phyloP scores from a whole-genome alignment of 2,797 vertebrate genomes.

The Sphenodon punctatus region DNA sequence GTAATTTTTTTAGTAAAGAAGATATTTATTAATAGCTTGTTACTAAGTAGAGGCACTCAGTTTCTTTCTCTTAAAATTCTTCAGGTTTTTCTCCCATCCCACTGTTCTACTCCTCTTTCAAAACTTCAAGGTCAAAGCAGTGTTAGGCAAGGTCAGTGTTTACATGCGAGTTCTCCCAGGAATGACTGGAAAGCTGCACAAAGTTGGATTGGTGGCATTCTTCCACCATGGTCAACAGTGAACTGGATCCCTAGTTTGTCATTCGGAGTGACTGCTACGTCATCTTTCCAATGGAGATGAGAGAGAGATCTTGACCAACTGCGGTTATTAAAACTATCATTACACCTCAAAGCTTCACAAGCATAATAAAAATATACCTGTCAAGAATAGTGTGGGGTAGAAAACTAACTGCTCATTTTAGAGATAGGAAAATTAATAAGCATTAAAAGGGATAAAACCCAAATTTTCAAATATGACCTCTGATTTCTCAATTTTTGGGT shows the following conservation, averaged over 20 bases:
- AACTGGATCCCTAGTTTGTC: neutral
- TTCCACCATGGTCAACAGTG: neutral
- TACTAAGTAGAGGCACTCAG: neutral
- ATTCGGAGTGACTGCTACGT: slow-evolving; percentile 17
- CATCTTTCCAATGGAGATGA: slow-evolving; percentile 25
- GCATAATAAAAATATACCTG: neutral
- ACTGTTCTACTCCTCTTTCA: neutral
- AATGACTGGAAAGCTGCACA: neutral
- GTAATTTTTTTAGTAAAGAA: neutral
- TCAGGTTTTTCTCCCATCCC: neutral
- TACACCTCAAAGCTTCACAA: neutral
- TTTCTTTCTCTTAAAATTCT: too few relatives aligned
- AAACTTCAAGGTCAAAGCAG: neutral
- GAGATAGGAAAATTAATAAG: neutral
- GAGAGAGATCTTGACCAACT: slow-evolving; percentile 18
- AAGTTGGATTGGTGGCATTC: neutral
- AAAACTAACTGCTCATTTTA: neutral
- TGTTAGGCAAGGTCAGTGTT: neutral
- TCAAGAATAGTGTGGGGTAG: neutral
- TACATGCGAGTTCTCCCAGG: neutral
- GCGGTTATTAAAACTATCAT: slow-evolving; percentile 18
- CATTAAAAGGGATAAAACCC: neutral
- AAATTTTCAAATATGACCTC: neutral
- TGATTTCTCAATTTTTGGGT: neutral
- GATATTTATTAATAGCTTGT: neutral